phyloP scores from a whole-genome alignment of 2,888 invertebrate species.

The Mechanitis mazaeus region DNA sequence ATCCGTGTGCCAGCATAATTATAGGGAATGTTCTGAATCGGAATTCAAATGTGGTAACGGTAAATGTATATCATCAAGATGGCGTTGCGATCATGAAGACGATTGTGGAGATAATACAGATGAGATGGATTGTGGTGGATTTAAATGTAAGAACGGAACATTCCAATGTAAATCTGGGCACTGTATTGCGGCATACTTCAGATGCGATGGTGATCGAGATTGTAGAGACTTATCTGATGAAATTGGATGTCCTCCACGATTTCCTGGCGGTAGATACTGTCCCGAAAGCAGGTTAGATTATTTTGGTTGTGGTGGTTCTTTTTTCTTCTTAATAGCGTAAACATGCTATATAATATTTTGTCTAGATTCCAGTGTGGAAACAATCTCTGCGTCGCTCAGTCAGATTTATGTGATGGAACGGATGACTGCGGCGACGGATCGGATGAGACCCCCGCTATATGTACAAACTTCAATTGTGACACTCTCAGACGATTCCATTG shows the following conservation, averaged over 20 bases:
- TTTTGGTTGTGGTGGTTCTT: too few relatives aligned
- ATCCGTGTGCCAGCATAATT: slow-evolving; percentile 86
- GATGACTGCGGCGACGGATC: slow-evolving; percentile 95
- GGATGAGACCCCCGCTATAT: slow-evolving; percentile 89
- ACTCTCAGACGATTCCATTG: slow-evolving; percentile 91
- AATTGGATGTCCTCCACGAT: slow-evolving; percentile 91
- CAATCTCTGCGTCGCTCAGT: slow-evolving; percentile 91
- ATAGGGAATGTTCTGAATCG: slow-evolving; percentile 94
- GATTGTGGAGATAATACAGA: slow-evolving; percentile 98
- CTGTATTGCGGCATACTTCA: slow-evolving; percentile 91
- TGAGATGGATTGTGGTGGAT: slow-evolving; percentile 88
- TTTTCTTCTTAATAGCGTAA: neutral
- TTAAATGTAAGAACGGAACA: slow-evolving; percentile 91
- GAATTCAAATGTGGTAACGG: slow-evolving; percentile 93
- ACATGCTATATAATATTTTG: neutral
- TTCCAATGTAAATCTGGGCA: slow-evolving; percentile 96
- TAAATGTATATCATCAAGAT: slow-evolving; percentile 93
- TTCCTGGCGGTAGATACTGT: slow-evolving; percentile 91
- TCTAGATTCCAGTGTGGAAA: slow-evolving; percentile 91
- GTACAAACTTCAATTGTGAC: slow-evolving; percentile 91
- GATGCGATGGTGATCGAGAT: slow-evolving; percentile 93
- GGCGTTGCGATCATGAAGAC: slow-evolving; percentile 97
- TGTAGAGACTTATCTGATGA: slow-evolving; percentile 94
- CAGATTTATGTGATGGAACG: slow-evolving; percentile 94
- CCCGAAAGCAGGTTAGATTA: slow-evolving; percentile 80